These are phyloP conservation scores for Monochamus saltuarius DNA, from an alignment of 1,140 invertebrate species.

Conservation along the genomic window DNA sequence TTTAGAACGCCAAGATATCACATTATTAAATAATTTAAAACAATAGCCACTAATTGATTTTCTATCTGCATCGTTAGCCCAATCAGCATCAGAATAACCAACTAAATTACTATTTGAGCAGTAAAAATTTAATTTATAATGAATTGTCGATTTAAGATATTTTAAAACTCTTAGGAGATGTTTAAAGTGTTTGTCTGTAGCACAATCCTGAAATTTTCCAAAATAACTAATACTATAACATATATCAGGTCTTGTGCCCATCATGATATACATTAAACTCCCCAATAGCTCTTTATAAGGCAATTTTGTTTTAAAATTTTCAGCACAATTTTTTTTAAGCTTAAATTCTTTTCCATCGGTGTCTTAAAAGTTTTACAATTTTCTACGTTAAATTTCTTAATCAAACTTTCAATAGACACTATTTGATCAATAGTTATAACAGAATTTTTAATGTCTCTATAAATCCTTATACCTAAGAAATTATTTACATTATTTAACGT, in stretches of 20 bases:
- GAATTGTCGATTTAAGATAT: conserved; percentile 36
- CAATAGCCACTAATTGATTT: conserved; percentile 40
- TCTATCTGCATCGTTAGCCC: conserved; percentile 33
- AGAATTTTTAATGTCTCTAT: conserved; percentile 19
- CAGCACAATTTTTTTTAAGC: conserved; percentile 44
- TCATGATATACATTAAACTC: conserved; percentile 7
- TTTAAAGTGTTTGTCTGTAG: conserved; percentile 5
- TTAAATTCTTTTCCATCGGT: conserved; percentile 19
- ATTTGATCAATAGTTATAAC: conserved; percentile 29
- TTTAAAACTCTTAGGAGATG: conserved; percentile 6
- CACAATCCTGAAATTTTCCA: conserved; percentile 5
- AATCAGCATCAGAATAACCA: conserved; percentile 52
- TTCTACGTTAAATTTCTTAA: conserved; percentile 18
- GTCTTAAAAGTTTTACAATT: conserved; percentile 17
- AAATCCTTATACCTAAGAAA: conserved; percentile 6
- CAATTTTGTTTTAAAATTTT: conserved; percentile 48
- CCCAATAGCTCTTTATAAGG: conserved; percentile 3
- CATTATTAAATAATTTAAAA: conserved; percentile 32
- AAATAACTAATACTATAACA: conserved; percentile 9
- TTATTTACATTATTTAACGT: conserved; percentile 42
- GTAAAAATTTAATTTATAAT: conserved; percentile 15
- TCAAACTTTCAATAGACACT: background rate
- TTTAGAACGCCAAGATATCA: conserved; percentile 39
- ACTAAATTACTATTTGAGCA: conserved; percentile 18
- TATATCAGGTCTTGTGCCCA: conserved; percentile 14